A percentile compares a stretch with the other conserved stretches of the same genome.
Conservation (phyloP, 2,797 vertebrate species). For the Erpetoichthys calabaricus region DNA sequence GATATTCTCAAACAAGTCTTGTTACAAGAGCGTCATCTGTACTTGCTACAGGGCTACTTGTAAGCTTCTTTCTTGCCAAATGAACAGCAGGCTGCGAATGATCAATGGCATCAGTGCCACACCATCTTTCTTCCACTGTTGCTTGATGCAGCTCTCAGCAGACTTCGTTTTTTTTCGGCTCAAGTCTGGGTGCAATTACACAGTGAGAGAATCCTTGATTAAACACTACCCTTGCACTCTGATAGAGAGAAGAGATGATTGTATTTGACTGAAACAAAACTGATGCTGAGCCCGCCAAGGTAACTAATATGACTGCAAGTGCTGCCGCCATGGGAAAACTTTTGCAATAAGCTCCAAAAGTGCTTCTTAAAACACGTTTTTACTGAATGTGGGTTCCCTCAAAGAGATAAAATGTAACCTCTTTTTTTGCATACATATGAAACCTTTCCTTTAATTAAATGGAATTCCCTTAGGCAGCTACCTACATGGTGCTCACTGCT, state of each 20-base stretch:
- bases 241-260: conserved; percentile 2
- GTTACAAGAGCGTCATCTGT: conserved; percentile 18
- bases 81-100: conserved; percentile 40
- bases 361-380: no score
- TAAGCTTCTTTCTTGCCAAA: conserved; percentile 25
- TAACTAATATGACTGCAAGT: not conserved
- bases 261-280: not conserved
- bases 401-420: no score
- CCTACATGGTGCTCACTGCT: no score
- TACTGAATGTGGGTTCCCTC: no score
- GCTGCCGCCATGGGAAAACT: no score
- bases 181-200: not conserved
- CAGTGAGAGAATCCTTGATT: not conserved
- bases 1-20: conserved; percentile 10
- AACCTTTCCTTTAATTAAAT: no score
- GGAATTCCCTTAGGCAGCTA: no score
- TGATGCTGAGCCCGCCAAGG: not conserved
- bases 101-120: conserved; percentile 39
- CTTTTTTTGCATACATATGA: no score
- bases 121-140: conserved; percentile 20
- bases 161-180: not conserved
- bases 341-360: no score
- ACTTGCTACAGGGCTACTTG: not conserved
- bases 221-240: not conserved
- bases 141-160: not conserved